These are phyloP conservation scores for Pyrrhia umbra DNA, from an alignment of 2,888 invertebrate genomes.

Conservation along the genomic window DNA sequence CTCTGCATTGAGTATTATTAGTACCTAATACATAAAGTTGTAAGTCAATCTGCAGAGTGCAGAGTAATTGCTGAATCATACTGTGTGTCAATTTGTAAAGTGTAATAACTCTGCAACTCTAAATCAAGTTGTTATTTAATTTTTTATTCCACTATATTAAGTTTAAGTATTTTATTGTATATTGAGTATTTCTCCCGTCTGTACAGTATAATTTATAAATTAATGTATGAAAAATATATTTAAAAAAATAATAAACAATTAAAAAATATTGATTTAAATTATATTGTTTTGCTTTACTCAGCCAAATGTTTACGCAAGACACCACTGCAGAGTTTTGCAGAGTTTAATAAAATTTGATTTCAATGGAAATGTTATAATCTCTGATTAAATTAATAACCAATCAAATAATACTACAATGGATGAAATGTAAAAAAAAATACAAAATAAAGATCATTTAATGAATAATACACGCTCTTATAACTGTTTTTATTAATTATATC, in stretches of 20 bases:
- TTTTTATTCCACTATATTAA: conserved; percentile 29
- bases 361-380: not conserved
- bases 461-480: too few species aligned
- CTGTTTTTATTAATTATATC: too few species aligned
- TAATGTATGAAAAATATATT: conserved; percentile 5
- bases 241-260: conserved; percentile 1
- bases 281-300: conserved; percentile 14
- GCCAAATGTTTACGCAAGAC: too few species aligned
- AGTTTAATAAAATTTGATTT: not conserved
- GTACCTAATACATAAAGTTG: conserved; percentile 18
- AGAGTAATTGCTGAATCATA: conserved; percentile 1
- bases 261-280: conserved; percentile 1
- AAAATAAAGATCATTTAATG: too few species aligned
- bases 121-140: not conserved
- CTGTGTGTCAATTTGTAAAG: conserved; percentile 1
- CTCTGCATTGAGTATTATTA: conserved; percentile 55
- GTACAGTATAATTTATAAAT: conserved; percentile 24
- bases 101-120: conserved; percentile 3
- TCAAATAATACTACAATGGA: too few species aligned
- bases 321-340: too few species aligned
- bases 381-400: too few species aligned
- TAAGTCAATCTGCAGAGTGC: conserved; percentile 49
- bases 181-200: conserved; percentile 5
- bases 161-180: conserved; percentile 37
- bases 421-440: too few species aligned